Percentiles rank a stretch among this genome's conserved stretches.
Evolutionary conservation across 2,113 vertebrate species (phyloP).

Genomic region (Turnix velox): DNA sequence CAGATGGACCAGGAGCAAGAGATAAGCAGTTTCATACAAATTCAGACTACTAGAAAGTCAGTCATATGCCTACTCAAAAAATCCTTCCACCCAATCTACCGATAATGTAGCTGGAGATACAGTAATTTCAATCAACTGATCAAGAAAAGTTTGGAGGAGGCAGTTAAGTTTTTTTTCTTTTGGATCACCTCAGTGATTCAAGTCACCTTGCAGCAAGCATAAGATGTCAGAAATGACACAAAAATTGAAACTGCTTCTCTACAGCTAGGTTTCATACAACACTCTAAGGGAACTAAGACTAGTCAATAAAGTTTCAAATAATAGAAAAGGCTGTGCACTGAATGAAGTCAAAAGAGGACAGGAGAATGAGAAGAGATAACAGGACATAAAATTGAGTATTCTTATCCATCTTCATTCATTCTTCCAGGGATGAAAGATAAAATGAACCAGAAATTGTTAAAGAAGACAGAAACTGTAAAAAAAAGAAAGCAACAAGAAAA

Average conservation of each 20-base stretch:
- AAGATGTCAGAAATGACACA: background rate
- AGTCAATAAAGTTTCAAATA: background rate
- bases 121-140: background rate
- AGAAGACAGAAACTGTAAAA: background rate
- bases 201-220: background rate
- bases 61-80: background rate
- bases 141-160: background rate
- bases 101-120: background rate
- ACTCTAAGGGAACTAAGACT: background rate
- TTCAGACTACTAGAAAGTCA: background rate
- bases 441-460: background rate
- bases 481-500: background rate
- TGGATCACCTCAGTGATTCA: background rate
- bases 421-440: background rate
- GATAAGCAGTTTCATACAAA: background rate
- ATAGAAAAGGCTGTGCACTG: background rate
- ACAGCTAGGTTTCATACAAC: background rate
- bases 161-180: background rate
- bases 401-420: background rate
- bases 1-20: background rate
- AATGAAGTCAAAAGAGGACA: background rate
- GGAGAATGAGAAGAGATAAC: background rate
- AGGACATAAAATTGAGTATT: background rate
- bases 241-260: background rate
- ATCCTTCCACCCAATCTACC: background rate